These are phyloP conservation scores for Myzus persicae DNA, from an alignment of 1,140 invertebrate genomes.

Conservation along the genomic window DNA sequence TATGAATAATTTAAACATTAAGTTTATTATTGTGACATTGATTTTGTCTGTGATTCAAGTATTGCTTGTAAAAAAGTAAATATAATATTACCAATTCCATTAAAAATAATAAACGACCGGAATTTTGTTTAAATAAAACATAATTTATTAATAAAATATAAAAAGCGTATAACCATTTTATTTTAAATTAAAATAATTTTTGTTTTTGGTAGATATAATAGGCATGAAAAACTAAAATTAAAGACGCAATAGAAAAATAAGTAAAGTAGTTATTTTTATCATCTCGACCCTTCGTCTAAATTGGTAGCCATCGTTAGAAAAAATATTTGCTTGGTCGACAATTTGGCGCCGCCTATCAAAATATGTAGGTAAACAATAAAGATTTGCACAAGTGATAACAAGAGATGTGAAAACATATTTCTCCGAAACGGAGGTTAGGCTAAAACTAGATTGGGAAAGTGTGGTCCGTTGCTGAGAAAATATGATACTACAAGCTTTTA, in stretches of 20 bases:
- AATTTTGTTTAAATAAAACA: not conserved
- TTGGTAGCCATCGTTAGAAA: not conserved
- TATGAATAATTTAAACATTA: not conserved
- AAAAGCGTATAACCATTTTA: not conserved
- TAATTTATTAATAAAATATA: not conserved
- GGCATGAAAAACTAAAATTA: not conserved
- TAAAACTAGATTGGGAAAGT: not conserved
- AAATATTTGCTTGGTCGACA: not conserved
- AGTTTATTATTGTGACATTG: not conserved
- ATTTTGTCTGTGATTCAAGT: not conserved
- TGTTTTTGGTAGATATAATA: no score
- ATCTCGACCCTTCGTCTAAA: not conserved
- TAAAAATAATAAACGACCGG: not conserved
- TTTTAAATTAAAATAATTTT: not conserved
- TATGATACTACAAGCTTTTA: not conserved
- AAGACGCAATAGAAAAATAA: not conserved
- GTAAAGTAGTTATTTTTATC: not conserved
- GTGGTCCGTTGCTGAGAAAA: not conserved
- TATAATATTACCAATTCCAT: not conserved
- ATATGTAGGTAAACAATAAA: conserved; percentile 1
- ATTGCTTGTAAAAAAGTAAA: not conserved
- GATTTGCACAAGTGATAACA: not conserved
- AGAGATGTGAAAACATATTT: not conserved
- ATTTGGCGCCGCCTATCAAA: not conserved
- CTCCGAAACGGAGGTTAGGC: not conserved